Base-by-base conservation (phyloP, 2,113 vertebrate genomes). In the Phylloscopus whistleri region DNA sequence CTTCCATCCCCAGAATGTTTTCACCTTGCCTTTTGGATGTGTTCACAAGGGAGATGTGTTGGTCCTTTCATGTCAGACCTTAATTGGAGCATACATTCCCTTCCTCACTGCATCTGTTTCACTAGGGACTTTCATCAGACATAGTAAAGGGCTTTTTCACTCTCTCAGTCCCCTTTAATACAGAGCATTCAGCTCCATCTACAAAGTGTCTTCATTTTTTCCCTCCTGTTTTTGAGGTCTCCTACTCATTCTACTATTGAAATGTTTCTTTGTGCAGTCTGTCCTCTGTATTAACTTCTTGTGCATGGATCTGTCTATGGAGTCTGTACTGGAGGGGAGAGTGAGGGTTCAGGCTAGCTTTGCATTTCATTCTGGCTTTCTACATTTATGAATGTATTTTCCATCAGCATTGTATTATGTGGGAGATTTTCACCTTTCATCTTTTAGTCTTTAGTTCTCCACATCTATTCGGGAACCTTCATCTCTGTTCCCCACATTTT, bases 1-100 rank as follows among this genome's bases (percentile, higher is more conserved):
- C 67, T 94, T 93, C 75, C 75, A 74, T 92, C 28, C 72, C 51
- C 43, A 58, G 85, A 94, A 94, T 93, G 72, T 87, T 94, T 96
- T 96, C 92, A 96, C 94, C 82, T 96, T 94, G 85, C 85, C 59
- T 93, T 94, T 96, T 90, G 90, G 88, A 95, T 90, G 63, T 80
- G 82, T 63, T 96, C 95, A 76, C 92, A 90, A 93, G 96, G 92
- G 94, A 96, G 70, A 92, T 0, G 3, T 53, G 90, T 92, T 91
- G 88, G 59, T 83, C 75, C 79, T 96, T 96, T 96, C 79, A 96
- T 90, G 90, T 96, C 43, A 93, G 85, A 70, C 75, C 75, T 94
- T 96, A 96, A 96, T 95, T 96, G 94, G 92, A 90, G 90, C 85
- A 49, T 70, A 80, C 74, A 93, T 96, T 96, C 88, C 88, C 72